Evolutionary conservation across 2,888 invertebrate genomes (phyloP), one percentile per base, ranked within the genome.

Genomic region (Cremastinae sp.): DNA sequence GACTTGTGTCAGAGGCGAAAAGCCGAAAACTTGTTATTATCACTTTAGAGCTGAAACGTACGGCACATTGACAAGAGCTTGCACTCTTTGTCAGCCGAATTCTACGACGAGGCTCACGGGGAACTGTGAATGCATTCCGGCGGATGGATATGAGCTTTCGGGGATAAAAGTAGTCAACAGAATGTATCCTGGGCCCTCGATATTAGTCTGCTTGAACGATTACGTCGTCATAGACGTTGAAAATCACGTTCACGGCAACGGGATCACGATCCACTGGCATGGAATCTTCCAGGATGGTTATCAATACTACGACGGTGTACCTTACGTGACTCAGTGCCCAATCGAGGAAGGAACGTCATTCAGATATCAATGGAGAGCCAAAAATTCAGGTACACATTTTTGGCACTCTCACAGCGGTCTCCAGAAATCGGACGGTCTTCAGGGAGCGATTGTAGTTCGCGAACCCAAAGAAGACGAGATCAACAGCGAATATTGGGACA

Each of bases 251-350:
- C 94, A 95, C 85, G 96, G 96, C 73, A 94, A 95, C 93, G 96
- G 95, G 86, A 94, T 95, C 1, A 95, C 96, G 53, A 93, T 97
- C 74, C 97, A 98, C 90, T 97, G 97, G 97, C 97, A 97, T 88
- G 97, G 97, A 79, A 92, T 96, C 82, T 94, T 93, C 92, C 96
- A 96, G 88, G 92, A 94, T 80, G 95, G 94, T 66, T 93, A 94
- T 5, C 96, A 96, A 86, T 96, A 96, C 90, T 96, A 95, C 86
- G 97, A 97, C 83, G 97, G 97, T 79, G 96, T 97, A 53, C 96
- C 96, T 14, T 95, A 95, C 83, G 94, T 97, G 37, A 96, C 96
- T 0, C 97, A 97, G 89, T 97, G 96, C 90, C 96, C 96, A 45
- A 96, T 97, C 83, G 93, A 94, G 83, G 94, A 96, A 90, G 95